Evolutionary conservation across 2,113 vertebrate genomes (phyloP).

Genomic region (Geococcyx californianus): DNA sequence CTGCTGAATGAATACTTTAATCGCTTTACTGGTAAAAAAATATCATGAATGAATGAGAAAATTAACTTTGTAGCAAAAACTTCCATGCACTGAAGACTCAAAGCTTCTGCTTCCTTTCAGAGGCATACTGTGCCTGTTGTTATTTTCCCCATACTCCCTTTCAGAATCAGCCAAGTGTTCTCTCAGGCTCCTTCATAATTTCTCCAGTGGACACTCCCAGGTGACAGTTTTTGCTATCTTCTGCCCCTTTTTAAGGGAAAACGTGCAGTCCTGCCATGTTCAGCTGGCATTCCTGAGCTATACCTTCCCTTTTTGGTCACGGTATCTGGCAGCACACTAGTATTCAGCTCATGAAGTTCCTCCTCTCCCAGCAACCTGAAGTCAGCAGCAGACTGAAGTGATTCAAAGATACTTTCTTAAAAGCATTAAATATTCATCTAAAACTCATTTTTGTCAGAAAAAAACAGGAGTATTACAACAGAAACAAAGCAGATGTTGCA

Average conservation of each 20-base stretch:
- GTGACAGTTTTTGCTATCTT: background rate
- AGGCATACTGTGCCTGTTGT: background rate
- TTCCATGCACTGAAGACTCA: background rate
- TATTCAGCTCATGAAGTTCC: background rate
- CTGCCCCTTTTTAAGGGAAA: background rate
- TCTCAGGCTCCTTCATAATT: background rate
- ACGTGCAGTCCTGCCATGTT: background rate
- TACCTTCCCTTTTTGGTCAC: background rate
- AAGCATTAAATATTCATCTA: conserved; percentile 33
- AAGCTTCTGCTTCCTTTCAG: background rate
- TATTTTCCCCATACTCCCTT: background rate
- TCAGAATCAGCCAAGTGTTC: background rate
- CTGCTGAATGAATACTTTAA: conserved; percentile 37
- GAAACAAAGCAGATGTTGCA: background rate
- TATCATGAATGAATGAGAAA: background rate
- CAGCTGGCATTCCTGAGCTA: background rate
- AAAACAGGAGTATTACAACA: background rate
- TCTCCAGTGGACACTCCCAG: background rate
- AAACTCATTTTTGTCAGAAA: background rate
- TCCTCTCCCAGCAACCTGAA: background rate
- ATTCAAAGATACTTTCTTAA: conserved; percentile 12
- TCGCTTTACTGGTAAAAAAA: background rate
- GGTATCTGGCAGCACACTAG: background rate
- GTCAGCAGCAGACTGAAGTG: background rate
- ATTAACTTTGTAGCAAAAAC: background rate